Conservation (phyloP, 2,797 vertebrate species). For the Salarias fasciatus region DNA sequence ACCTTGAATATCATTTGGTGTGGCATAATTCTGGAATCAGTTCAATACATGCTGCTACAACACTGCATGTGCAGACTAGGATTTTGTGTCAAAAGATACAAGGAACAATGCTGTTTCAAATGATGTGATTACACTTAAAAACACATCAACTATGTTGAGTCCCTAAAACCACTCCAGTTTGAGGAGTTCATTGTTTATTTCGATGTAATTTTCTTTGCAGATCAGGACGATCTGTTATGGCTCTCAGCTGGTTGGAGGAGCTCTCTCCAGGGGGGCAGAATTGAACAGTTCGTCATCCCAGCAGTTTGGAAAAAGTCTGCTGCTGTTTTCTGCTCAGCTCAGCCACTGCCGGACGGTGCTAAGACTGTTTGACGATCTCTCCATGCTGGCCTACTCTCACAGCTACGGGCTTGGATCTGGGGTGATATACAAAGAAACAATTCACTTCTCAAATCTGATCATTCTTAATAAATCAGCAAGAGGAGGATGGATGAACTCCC, state of each 20-base stretch:
- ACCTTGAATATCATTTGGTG: too few relatives aligned
- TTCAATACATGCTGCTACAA: too few relatives aligned
- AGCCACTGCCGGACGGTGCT: constrained; percentile 91
- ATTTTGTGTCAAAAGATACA: too few relatives aligned
- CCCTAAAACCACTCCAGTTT: background rate
- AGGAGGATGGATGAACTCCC: too few relatives aligned
- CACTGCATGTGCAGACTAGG: too few relatives aligned
- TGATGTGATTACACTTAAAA: background rate
- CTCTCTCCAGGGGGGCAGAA: constrained; percentile 71
- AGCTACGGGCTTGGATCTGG: constrained; percentile 88
- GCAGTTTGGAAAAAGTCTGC: constrained; percentile 81
- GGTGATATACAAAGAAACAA: constrained; percentile 70
- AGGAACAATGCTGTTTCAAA: background rate
- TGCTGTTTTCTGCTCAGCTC: constrained; percentile 89
- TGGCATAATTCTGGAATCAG: too few relatives aligned
- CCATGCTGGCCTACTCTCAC: constrained; percentile 88
- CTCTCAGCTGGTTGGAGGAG: constrained; percentile 89
- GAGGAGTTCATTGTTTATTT: too few relatives aligned
- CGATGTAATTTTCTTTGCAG: constrained; percentile 61
- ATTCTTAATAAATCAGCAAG: too few relatives aligned
- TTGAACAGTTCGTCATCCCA: constrained; percentile 57
- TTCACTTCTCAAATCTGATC: too few relatives aligned
- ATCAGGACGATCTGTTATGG: constrained; percentile 88
- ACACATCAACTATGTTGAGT: too few relatives aligned
- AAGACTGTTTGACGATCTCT: constrained; percentile 92